Conservation (phyloP, 2,797 vertebrate genomes). For the Enteromius radiatus region DNA sequence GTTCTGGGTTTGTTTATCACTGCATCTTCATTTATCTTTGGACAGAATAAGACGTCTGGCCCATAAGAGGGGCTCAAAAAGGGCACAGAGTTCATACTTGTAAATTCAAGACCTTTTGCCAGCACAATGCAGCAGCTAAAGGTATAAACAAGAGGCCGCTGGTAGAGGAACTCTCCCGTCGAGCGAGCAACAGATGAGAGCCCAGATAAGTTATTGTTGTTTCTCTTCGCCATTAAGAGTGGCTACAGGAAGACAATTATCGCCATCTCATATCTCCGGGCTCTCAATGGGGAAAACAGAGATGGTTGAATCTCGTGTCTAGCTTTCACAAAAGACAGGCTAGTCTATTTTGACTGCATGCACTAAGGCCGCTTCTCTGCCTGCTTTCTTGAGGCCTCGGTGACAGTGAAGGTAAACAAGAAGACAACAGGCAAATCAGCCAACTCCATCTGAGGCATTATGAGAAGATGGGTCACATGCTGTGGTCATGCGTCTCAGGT, state of each 20-base stretch:
- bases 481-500: slow-evolving; percentile 19
- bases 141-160: slow-evolving; percentile 42
- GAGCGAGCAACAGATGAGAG: slow-evolving; percentile 48
- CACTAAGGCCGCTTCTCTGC: slow-evolving; percentile 50
- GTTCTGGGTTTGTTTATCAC: background rate
- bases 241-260: slow-evolving; percentile 58
- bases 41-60: background rate
- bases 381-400: slow-evolving; percentile 56
- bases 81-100: background rate
- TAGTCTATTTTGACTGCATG: slow-evolving; percentile 76
- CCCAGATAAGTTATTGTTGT: slow-evolving; percentile 49
- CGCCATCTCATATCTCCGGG: slow-evolving; percentile 63
- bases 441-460: slow-evolving; percentile 64
- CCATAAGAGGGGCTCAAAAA: background rate
- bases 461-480: slow-evolving; percentile 33
- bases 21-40: background rate
- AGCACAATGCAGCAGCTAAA: slow-evolving; percentile 45
- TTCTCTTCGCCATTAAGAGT: slow-evolving; percentile 57
- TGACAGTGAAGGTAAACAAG: slow-evolving; percentile 63
- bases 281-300: slow-evolving; percentile 58
- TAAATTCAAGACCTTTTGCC: slow-evolving; percentile 17
- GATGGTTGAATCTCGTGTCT: slow-evolving; percentile 69
- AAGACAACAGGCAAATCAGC: slow-evolving; percentile 66
- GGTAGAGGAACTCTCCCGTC: slow-evolving; percentile 8
- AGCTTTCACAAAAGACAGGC: slow-evolving; percentile 72